phyloP scores from a whole-genome alignment of 2,113 vertebrate species.

The Cryptomyrus ogoouensis region DNA sequence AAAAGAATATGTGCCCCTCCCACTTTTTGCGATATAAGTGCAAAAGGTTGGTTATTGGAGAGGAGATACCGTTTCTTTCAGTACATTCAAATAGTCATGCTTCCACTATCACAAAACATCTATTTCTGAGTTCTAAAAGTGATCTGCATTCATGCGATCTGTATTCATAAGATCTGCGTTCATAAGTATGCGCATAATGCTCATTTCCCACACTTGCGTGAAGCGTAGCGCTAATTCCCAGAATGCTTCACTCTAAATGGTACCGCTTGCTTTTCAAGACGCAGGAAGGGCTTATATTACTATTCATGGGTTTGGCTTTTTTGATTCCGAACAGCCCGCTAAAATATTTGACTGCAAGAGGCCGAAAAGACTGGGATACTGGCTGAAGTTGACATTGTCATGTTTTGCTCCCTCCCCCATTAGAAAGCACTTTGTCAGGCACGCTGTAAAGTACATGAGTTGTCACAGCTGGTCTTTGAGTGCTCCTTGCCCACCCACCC shows the following conservation, averaged over 20 bases:
- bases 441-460: background rate
- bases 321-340: background rate
- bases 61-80: slow-evolving; percentile 35
- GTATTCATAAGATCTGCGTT: slow-evolving; percentile 46
- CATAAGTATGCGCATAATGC: slow-evolving; percentile 47
- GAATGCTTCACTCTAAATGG: slow-evolving; percentile 33
- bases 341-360: background rate
- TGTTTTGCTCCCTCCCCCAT: background rate
- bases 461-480: background rate
- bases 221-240: slow-evolving; percentile 21
- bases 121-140: background rate
- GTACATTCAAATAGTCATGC: slow-evolving; percentile 43
- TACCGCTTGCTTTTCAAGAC: background rate
- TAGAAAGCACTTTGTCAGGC: background rate
- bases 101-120: slow-evolving; percentile 34
- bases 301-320: background rate
- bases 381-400: background rate
- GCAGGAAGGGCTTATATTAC: background rate
- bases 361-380: background rate
- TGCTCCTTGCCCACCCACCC: background rate
- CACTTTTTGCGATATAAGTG: slow-evolving; percentile 14
- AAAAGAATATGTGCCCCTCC: background rate
- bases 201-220: slow-evolving; percentile 48
- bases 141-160: background rate
- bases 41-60: slow-evolving; percentile 27